Evolutionary conservation across 2,888 invertebrate species (phyloP), one percentile per base, ranked within the genome.

Genomic region (Nesidiocoris tenuis): DNA sequence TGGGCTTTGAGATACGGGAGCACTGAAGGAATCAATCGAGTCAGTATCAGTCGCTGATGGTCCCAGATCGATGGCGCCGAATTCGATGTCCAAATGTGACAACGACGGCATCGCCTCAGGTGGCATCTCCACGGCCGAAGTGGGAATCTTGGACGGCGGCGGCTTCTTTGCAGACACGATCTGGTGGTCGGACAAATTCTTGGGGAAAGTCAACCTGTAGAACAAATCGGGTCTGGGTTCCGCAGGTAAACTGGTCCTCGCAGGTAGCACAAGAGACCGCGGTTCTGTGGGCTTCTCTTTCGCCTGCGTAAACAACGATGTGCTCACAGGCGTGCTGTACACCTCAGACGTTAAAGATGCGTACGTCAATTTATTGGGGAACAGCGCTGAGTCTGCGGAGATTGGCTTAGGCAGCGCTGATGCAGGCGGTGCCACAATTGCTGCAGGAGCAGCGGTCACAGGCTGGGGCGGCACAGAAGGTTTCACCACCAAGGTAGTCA

Each of bases 121-220:
- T 5, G 75, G 77, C 77, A 77, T 77, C 74, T 67, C 74, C 9
- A 77, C 74, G 3, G 77, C 57, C 16, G 24, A 61, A 16, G 77
- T 63, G 2, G 77, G 77, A 24, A 75, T 54, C 61, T 70, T 74
- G 2, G 77, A 61, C 61, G 22, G 57, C 24, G 23, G 19, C 21
- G 17, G 18, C 22, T 68, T 55, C n/a, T 24, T 66, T 19, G 39
- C 39, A 7, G 39, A 39, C 3, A 39, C 39, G 12, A 39, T 39
- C 5, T 39, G 3, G 12, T 39, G 39, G 3, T 39, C 39, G 12
- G 39, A 39, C 39, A 12, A 39, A 39, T 39, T 39, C 12, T 39
- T 39, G 39, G 39, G 39, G 12, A 39, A 39, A 12, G 39, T 39
- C 39, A 39, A 12, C 5, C 39, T 3, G 3, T 3, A 39, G 3